These are phyloP conservation scores for Anthopleura xanthogrammica DNA, from an alignment of 92 coral and sea anemone genomes.

Conservation along the genomic window DNA sequence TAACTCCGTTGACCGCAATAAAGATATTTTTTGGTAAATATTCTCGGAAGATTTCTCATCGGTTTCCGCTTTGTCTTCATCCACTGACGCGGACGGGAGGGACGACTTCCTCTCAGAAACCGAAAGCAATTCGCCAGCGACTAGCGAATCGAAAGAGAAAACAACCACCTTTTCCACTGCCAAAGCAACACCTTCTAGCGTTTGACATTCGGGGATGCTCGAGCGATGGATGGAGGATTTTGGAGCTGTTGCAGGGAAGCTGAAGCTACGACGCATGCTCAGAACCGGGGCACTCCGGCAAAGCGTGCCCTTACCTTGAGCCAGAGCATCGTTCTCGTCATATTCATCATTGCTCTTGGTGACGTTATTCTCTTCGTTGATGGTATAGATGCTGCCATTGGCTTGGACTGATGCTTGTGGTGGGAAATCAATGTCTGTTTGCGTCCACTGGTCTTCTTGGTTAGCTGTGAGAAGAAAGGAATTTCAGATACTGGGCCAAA, in stretches of 20 bases:
- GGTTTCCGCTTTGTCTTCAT: neutral
- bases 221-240: constrained; percentile 3
- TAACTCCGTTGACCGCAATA: constrained; percentile 19
- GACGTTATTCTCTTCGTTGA: constrained; percentile 23
- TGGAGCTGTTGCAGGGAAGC: neutral
- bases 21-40: neutral
- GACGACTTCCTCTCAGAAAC: neutral
- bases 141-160: constrained; percentile 29
- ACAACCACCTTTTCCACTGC: constrained; percentile 20
- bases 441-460: constrained; percentile 15
- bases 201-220: constrained; percentile 9
- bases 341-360: neutral
- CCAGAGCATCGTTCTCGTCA: neutral
- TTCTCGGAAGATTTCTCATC: neutral
- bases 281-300: constrained; percentile 26
- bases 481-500: neutral
- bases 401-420: neutral
- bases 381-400: constrained; percentile 15
- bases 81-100: neutral
- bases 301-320: constrained; percentile 2
- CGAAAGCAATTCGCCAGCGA: constrained; percentile 18
- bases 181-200: constrained; percentile 25
- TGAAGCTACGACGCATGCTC: constrained; percentile 13
- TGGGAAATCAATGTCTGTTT: constrained; percentile 7
- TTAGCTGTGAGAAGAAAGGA: neutral